phyloP scores from a whole-genome alignment of 1,140 invertebrate species.

The Lineus longissimus region DNA sequence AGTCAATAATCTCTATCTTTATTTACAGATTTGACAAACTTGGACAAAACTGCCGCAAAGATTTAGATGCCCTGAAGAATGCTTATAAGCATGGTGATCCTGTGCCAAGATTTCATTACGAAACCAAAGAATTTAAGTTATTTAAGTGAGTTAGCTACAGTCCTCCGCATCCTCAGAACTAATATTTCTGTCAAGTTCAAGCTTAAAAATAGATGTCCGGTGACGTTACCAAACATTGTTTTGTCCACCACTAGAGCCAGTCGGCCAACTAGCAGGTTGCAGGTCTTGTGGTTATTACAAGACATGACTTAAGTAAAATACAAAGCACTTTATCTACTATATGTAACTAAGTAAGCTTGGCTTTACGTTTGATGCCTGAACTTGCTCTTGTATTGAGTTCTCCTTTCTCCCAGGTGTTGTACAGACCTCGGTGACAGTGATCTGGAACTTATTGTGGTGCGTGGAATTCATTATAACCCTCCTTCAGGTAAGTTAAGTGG shows the following conservation, averaged over 20 bases:
- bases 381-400: no score
- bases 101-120: slow-evolving; percentile 88
- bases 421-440: slow-evolving; percentile 89
- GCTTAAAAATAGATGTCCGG: background rate
- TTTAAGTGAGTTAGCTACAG: slow-evolving; percentile 67
- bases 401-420: slow-evolving; percentile 68
- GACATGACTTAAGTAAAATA: no score
- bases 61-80: slow-evolving; percentile 80
- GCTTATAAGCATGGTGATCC: slow-evolving; percentile 61
- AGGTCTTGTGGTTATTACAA: no score
- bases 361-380: no score
- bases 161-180: background rate
- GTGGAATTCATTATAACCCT: slow-evolving; percentile 75
- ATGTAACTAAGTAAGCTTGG: no score
- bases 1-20: no score
- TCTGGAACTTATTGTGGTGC: slow-evolving; percentile 78
- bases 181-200: background rate
- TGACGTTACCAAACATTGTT: no score
- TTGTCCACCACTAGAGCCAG: no score
- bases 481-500: slow-evolving; percentile 38
- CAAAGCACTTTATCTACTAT: no score
- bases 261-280: slow-evolving; percentile 18
- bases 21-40: slow-evolving; percentile 81
- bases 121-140: slow-evolving; percentile 80
- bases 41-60: slow-evolving; percentile 77